Conservation (phyloP, 1,140 invertebrate species). For the Drosophila orosa region DNA sequence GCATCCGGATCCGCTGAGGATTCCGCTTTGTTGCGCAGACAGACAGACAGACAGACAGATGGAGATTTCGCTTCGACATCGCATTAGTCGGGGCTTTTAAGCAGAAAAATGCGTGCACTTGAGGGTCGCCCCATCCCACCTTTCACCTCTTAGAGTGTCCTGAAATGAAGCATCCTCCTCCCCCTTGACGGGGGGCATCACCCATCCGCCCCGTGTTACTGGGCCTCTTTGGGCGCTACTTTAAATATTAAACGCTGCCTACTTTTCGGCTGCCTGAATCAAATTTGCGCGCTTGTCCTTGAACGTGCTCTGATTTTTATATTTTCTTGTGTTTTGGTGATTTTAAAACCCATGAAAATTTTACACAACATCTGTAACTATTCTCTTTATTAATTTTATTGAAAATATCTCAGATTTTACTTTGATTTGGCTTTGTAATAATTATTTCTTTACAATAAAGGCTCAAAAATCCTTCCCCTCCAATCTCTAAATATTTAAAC, state of each 20-base stretch:
- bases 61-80: conserved; percentile 52
- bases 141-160: neutral
- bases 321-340: neutral
- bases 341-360: neutral
- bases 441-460: neutral
- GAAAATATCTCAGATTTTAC: neutral
- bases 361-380: fast-evolving
- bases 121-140: conserved; percentile 30
- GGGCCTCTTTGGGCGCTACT: conserved; percentile 18
- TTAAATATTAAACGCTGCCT: conserved; percentile 63
- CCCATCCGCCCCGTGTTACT: conserved; percentile 31
- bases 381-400: neutral
- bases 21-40: conserved; percentile 70
- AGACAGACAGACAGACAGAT: conserved; percentile 55
- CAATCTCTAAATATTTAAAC: neutral
- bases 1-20: conserved; percentile 27
- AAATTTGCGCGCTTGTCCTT: conserved; percentile 2
- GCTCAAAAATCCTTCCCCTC: neutral
- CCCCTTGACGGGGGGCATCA: neutral
- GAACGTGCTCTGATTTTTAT: neutral
- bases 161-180: conserved; percentile 6
- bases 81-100: conserved; percentile 82
- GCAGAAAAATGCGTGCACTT: conserved; percentile 83
- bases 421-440: neutral
- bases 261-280: conserved; percentile 52